Percentiles rank a stretch among this genome's conserved stretches.
These are phyloP conservation scores for Imbricaverruca yamaguchii DNA, from an alignment of 2,888 invertebrate species.

Conservation along the genomic window DNA sequence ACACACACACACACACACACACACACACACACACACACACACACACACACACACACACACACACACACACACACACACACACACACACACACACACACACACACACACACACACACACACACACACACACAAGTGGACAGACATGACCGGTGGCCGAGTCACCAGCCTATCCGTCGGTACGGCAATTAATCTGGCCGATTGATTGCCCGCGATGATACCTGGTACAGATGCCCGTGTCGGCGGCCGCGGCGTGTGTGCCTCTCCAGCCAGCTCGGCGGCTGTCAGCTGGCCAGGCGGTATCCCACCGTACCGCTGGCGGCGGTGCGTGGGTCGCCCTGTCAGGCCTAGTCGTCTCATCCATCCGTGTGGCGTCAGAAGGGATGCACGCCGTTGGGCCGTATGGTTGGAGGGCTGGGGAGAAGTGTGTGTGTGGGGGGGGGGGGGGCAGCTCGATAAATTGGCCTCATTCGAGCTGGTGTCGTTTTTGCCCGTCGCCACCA, in stretches of 20 bases:
- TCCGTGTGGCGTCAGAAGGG: too few relatives aligned
- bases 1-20: too few relatives aligned
- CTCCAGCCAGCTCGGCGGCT: not conserved
- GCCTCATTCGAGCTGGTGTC: not conserved
- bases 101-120: too few relatives aligned
- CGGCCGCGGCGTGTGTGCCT: not conserved
- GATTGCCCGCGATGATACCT: not conserved
- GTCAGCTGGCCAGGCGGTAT: not conserved
- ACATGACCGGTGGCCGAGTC: not conserved
- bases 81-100: too few relatives aligned
- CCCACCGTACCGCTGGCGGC: slow-evolving; percentile 16
- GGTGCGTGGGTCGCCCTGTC: not conserved
- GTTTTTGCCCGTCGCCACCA: not conserved
- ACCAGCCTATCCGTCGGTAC: not conserved
- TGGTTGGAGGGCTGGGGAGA: not conserved
- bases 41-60: too few relatives aligned
- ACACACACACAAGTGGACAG: not conserved
- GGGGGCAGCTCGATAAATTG: slow-evolving; percentile 12
- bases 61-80: too few relatives aligned
- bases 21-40: too few relatives aligned
- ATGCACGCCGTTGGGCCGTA: too few relatives aligned
- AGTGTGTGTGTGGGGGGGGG: not conserved
- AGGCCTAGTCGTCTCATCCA: not conserved
- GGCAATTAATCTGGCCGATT: slow-evolving; percentile 1
- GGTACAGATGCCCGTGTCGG: too few relatives aligned